Conservation (phyloP, 2,888 invertebrate genomes). For the Melanargia galathea region DNA sequence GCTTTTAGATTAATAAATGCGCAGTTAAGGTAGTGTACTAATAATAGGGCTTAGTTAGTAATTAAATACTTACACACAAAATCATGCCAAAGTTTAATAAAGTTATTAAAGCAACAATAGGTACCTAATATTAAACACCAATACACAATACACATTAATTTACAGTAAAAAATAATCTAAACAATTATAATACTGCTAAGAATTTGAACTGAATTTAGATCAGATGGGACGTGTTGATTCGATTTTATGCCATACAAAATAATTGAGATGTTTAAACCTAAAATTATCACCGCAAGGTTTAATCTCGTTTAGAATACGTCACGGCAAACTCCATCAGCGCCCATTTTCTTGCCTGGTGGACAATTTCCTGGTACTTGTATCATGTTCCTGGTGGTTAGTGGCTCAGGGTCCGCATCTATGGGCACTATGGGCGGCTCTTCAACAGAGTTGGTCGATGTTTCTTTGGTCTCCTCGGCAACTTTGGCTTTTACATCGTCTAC, state of each 20-base stretch:
- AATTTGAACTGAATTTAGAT: slow-evolving; percentile 1
- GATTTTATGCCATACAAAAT: slow-evolving; percentile 1
- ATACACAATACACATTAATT: not conserved
- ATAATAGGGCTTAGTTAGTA: too few relatives aligned
- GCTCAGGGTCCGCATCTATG: slow-evolving; percentile 29
- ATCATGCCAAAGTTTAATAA: too few relatives aligned
- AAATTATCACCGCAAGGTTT: not conserved
- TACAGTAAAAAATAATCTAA: not conserved
- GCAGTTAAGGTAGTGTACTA: too few relatives aligned
- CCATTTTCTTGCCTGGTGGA: slow-evolving; percentile 48
- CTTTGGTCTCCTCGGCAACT: slow-evolving; percentile 42
- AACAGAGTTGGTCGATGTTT: slow-evolving; percentile 47
- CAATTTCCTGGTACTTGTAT: slow-evolving; percentile 53
- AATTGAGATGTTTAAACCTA: slow-evolving; percentile 4
- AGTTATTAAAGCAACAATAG: too few relatives aligned
- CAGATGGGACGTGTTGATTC: slow-evolving; percentile 14
- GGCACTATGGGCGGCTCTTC: slow-evolving; percentile 50
- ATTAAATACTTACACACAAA: too few relatives aligned
- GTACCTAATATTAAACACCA: not conserved
- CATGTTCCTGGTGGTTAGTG: slow-evolving; percentile 53
- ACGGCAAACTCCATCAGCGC: slow-evolving; percentile 50
- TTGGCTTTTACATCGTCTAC: slow-evolving; percentile 53
- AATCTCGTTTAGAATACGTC: slow-evolving; percentile 46
- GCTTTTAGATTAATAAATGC: too few relatives aligned
- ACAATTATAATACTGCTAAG: slow-evolving; percentile 1